A percentile compares a stretch with the other conserved stretches of the same genome.
Conservation (phyloP, 2,888 invertebrate species). For the Diadromus collaris region DNA sequence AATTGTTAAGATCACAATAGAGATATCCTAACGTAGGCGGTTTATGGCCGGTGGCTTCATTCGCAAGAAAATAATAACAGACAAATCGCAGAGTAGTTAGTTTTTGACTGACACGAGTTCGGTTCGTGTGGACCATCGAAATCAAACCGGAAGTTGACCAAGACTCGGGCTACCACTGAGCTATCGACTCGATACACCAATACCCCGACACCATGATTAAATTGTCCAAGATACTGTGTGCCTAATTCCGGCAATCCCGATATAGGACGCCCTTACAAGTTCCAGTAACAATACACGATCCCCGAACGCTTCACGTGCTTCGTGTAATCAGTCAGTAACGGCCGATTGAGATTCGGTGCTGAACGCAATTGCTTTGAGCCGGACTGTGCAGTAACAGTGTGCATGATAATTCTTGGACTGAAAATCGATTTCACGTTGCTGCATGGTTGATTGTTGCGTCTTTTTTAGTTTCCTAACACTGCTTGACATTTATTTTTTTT, state of each 20-base stretch:
- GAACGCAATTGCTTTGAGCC: conserved; percentile 1
- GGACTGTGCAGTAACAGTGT: background rate
- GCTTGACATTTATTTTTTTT: background rate
- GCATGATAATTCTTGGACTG: background rate
- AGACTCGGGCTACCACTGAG: background rate
- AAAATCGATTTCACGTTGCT: conserved; percentile 4
- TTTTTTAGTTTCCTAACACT: background rate
- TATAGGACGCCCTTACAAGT: background rate
- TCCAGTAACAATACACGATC: background rate
- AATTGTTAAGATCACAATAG: background rate
- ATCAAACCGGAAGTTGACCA: background rate
- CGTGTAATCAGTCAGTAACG: conserved; percentile 10
- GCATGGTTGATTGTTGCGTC: conserved; percentile 9
- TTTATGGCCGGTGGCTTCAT: background rate
- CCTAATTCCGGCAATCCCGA: background rate
- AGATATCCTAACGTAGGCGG: background rate
- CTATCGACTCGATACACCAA: background rate
- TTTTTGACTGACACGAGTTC: background rate
- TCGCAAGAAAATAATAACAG: background rate
- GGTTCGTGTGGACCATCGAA: background rate
- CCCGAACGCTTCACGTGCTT: background rate
- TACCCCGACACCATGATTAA: background rate
- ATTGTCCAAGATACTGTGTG: background rate
- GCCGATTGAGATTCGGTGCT: conserved; percentile 27
- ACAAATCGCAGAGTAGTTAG: background rate